Evolutionary conservation across 2,888 invertebrate species (phyloP).

Genomic region (Drymonia ruficornis): DNA sequence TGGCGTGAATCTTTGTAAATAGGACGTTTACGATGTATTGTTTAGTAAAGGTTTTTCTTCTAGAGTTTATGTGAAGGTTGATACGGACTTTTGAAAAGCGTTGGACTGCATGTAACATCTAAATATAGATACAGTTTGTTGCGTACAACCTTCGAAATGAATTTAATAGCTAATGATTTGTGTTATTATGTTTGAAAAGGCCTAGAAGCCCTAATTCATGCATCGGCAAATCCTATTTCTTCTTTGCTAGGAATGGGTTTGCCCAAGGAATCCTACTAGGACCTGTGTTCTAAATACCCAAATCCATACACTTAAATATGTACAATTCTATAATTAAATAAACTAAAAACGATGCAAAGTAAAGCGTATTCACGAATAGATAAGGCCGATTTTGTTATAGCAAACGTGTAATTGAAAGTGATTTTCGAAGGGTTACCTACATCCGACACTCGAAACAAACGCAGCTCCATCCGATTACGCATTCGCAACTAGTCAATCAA

Average conservation of each 20-base stretch:
- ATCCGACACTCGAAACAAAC: constrained; percentile 14
- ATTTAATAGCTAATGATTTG: neutral
- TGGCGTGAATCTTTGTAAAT: neutral
- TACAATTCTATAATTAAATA: neutral
- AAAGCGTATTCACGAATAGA: neutral
- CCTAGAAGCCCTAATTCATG: neutral
- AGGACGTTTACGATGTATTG: constrained; percentile 4
- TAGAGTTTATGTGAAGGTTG: neutral
- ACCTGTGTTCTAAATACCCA: neutral
- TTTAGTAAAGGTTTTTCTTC: neutral
- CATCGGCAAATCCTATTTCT: too few relatives aligned
- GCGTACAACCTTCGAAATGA: neutral
- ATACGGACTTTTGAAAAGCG: neutral
- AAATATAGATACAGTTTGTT: neutral
- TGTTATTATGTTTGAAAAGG: neutral
- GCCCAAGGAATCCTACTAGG: neutral
- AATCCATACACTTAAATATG: neutral
- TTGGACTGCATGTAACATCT: neutral
- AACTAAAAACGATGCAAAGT: neutral
- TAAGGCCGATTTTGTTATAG: neutral
- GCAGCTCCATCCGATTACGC: constrained; percentile 24
- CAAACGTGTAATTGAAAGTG: neutral
- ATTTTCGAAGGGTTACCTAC: constrained; percentile 15
- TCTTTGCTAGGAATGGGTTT: neutral
- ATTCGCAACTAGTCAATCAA: constrained; percentile 35